These are phyloP conservation scores for Trissolcus basalis DNA, from an alignment of 1,140 invertebrate species.

Conservation along the genomic window DNA sequence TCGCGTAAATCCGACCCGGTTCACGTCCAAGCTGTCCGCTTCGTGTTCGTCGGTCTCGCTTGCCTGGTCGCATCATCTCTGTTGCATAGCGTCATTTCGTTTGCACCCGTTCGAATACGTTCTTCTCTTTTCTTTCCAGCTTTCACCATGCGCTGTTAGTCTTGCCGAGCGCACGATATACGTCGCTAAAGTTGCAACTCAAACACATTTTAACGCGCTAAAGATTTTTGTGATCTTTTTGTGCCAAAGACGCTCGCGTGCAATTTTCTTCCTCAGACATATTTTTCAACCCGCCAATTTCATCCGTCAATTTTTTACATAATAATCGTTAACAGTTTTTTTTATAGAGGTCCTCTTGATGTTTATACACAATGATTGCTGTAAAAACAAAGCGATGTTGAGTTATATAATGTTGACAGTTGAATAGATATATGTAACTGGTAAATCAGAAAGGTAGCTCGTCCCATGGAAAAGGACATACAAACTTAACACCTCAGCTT, in stretches of 20 bases:
- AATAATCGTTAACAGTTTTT: too few species aligned
- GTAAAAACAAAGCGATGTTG: too few species aligned
- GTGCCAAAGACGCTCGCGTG: background rate
- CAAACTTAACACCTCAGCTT: too few species aligned
- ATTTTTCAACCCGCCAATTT: too few species aligned
- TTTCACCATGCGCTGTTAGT: slow-evolving; percentile 46
- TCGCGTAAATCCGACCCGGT: slow-evolving; percentile 43
- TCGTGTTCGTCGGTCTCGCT: slow-evolving; percentile 37
- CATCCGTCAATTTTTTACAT: too few species aligned
- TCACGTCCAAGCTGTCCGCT: slow-evolving; percentile 39
- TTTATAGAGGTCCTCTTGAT: too few species aligned
- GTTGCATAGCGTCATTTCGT: background rate
- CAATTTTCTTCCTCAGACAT: too few species aligned
- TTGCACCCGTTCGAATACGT: slow-evolving; percentile 3
- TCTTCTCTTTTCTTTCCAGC: slow-evolving; percentile 32
- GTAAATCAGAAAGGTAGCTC: too few species aligned
- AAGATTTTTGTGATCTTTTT: slow-evolving; percentile 47
- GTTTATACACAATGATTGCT: too few species aligned
- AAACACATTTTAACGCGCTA: slow-evolving; percentile 38
- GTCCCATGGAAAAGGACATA: too few species aligned
- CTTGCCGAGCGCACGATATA: slow-evolving; percentile 41
- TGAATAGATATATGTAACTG: too few species aligned
- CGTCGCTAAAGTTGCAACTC: slow-evolving; percentile 48
- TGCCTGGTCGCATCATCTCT: background rate
- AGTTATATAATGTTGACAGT: too few species aligned